Evolutionary conservation across 2,797 vertebrate genomes (phyloP).

Genomic region (Lemur catta): DNA sequence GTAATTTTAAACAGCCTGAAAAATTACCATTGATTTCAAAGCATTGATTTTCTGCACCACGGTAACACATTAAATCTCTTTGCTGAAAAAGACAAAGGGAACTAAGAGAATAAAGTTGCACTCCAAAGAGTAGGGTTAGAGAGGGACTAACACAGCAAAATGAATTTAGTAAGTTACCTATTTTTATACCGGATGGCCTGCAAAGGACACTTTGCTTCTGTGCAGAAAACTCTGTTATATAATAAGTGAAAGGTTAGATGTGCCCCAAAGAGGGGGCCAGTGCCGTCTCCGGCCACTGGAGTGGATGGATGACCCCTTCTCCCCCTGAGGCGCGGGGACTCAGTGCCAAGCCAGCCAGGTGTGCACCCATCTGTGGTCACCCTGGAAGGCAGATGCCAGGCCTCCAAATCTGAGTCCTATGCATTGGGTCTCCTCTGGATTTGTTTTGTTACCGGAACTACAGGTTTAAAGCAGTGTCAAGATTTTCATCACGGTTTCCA

Average conservation of each 20-base stretch:
- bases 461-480: neutral
- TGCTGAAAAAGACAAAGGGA: constrained; percentile 74
- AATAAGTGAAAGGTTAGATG: constrained; percentile 40
- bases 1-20: constrained; percentile 80
- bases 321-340: accelerated
- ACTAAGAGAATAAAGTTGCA: constrained; percentile 55
- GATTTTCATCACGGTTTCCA: neutral
- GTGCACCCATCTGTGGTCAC: accelerated
- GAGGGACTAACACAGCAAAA: constrained; percentile 35
- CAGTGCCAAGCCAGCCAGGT: neutral
- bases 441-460: neutral
- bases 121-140: neutral
- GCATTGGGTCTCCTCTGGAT: neutral
- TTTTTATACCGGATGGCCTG: neutral
- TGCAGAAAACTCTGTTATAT: constrained; percentile 44
- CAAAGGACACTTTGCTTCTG: constrained; percentile 39
- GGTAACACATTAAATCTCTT: constrained; percentile 75
- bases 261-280: neutral
- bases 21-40: constrained; percentile 82
- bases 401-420: neutral
- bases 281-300: neutral
- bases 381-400: neutral
- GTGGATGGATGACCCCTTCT: neutral
- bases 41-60: constrained; percentile 80
- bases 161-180: constrained; percentile 42